Percentiles rank a stretch among this genome's conserved stretches.
Conservation (phyloP, 1,140 invertebrate species). For the Lepidurus arcticus region DNA sequence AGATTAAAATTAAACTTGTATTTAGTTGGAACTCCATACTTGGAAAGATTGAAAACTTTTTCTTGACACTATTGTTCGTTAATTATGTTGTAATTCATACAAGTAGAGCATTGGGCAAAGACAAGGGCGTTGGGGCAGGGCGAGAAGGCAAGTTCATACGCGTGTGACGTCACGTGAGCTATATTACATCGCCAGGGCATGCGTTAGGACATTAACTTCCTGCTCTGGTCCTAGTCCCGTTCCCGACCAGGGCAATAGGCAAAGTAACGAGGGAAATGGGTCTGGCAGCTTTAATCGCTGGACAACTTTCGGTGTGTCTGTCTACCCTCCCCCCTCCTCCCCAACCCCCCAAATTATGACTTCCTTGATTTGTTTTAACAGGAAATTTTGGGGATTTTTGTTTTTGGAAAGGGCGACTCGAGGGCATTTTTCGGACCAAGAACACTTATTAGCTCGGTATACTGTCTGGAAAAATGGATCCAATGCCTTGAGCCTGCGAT, state of each 20-base stretch:
- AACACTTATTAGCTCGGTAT: neutral
- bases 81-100: no score
- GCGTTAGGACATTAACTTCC: slow-evolving; percentile 2
- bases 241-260: slow-evolving; percentile 7
- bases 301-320: no score
- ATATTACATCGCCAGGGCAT: slow-evolving; percentile 13
- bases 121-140: neutral
- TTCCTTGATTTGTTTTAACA: neutral
- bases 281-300: neutral
- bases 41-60: no score
- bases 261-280: neutral
- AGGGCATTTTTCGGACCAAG: neutral
- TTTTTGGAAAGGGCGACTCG: neutral
- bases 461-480: neutral
- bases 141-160: neutral
- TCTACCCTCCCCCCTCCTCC: neutral
- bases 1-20: no score
- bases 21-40: no score
- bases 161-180: slow-evolving; percentile 17
- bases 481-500: neutral
- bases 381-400: no score
- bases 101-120: no score
- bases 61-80: no score
- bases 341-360: neutral
- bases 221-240: neutral